phyloP scores from a whole-genome alignment of 2,888 invertebrate species.

The Rotaria macrura region DNA sequence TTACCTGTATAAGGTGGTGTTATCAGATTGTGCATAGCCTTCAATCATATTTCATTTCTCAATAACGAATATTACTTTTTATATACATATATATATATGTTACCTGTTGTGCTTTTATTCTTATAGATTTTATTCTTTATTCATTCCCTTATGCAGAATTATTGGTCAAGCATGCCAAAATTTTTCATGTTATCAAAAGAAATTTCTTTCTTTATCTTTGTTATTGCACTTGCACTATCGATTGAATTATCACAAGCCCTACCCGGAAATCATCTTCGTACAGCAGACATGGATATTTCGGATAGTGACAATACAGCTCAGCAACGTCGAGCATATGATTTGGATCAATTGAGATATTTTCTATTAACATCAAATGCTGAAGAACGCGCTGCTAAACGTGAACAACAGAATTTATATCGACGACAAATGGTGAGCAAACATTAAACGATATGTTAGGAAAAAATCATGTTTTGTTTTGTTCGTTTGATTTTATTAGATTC shows the following conservation, averaged over 20 bases:
- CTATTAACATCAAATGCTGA: background rate
- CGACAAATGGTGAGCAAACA: background rate
- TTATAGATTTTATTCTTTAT: background rate
- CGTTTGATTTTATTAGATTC: background rate
- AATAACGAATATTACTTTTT: too few relatives aligned
- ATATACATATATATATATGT: too few relatives aligned
- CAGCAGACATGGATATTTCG: background rate
- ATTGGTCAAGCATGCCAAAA: background rate
- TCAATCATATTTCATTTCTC: too few relatives aligned
- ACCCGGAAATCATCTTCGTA: background rate
- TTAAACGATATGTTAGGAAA: too few relatives aligned
- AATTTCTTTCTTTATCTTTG: background rate
- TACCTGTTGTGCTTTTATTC: background rate
- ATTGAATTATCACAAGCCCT: background rate
- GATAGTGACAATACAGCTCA: background rate
- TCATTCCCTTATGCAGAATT: background rate
- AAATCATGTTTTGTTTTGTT: too few relatives aligned
- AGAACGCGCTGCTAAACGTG: background rate
- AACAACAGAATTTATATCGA: background rate
- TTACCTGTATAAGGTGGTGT: background rate
- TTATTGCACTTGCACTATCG: background rate
- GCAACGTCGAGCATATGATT: background rate
- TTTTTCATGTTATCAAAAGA: background rate
- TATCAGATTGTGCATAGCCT: background rate
- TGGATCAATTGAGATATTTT: background rate